Evolutionary conservation across 2,888 invertebrate genomes (phyloP), one percentile per base, ranked within the genome.

Genomic region (Minunthozetes semirufus): DNA sequence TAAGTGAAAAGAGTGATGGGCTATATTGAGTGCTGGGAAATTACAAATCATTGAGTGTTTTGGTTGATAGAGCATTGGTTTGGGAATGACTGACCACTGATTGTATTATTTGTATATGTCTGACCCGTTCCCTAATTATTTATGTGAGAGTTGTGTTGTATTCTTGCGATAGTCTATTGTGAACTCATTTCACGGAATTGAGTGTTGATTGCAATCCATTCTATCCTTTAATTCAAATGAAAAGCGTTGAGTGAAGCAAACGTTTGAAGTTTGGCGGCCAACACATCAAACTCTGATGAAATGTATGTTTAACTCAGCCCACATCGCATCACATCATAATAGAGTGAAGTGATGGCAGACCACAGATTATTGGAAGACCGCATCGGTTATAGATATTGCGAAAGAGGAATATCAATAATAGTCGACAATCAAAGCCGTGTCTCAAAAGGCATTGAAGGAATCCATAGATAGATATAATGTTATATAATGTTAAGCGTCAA

Each of bases 401-500:
- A 13, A 56, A 56, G 19, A 22, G 29, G 15, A 42, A 68, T 42
- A 68, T 42, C 17, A 29, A 68, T 42, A 22, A 68, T 2, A 33
- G 19, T 19, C 53, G n/a, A 3, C 1, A 53, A 53, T 53, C 2
- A 19, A n/a, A 53, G 53, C 17, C 3, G 15, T 61, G 61, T 29
- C 29, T 29, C n/a, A 29, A 2, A 61, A 61, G 15, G 29, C 33
- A 1, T 6, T 29, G 59, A 59, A 25, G 61, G 1, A 29, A 29
- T 15, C 15, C 15, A 61, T 61, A 15, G 9, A 22, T 19, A 68
- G 13, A 68, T 68, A 68, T 68, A 68, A 68, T 63, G 27, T 42
- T 68, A 68, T n/a, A n/a, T n/a, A n/a, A n/a, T n/a, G n/a, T n/a
- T n/a, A 68, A 42, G 68, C 42, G 38, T 68, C 42, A 68, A 68